A percentile compares a stretch with the other conserved stretches of the same genome.
phyloP scores from a whole-genome alignment of 2,888 invertebrate species.

The Lithosia quadra region DNA sequence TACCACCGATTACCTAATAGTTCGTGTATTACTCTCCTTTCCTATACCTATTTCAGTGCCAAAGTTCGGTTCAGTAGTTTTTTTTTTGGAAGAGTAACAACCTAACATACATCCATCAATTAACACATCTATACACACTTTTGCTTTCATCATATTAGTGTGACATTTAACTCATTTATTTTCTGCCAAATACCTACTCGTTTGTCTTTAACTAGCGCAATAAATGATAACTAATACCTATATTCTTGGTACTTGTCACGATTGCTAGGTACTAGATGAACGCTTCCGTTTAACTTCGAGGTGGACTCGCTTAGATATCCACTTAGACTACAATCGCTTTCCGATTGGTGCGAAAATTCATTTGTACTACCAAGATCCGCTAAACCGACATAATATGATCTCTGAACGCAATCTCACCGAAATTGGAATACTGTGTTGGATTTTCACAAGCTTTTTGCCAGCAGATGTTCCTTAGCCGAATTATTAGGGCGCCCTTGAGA shows the following conservation, averaged over 20 bases:
- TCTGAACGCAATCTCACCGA: neutral
- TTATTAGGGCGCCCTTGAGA: neutral
- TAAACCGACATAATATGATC: slow-evolving; percentile 2
- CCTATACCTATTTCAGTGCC: no score
- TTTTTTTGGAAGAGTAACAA: no score
- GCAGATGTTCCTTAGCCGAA: neutral
- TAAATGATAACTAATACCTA: no score
- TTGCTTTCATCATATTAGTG: no score
- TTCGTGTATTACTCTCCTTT: no score
- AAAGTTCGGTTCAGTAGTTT: no score
- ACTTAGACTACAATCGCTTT: neutral
- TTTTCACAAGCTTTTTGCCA: neutral
- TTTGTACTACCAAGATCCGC: neutral
- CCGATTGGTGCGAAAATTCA: neutral
- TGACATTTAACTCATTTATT: no score
- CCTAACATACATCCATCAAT: no score
- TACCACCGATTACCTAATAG: no score
- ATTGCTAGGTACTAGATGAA: neutral
- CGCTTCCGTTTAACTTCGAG: neutral
- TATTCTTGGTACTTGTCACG: neutral
- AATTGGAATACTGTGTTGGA: neutral
- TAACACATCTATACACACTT: no score
- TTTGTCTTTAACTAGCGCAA: no score
- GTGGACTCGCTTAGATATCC: neutral
- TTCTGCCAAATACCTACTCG: no score